Conservation (phyloP, 2,888 invertebrate genomes). For the Cylindroiulus punctatus region DNA sequence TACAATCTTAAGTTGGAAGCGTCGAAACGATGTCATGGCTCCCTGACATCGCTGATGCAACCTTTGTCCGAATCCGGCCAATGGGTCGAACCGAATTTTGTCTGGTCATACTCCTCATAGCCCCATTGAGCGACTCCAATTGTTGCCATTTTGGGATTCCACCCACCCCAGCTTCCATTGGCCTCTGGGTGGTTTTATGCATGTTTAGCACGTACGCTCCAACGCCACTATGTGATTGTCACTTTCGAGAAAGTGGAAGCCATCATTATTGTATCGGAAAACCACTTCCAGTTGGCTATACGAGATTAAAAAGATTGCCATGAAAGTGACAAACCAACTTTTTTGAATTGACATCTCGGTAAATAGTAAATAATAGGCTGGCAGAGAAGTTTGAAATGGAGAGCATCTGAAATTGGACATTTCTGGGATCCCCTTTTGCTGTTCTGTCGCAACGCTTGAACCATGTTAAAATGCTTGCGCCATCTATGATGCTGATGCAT, state of each 20-base stretch:
- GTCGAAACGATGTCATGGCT: neutral
- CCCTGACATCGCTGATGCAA: neutral
- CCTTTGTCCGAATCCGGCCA: constrained; percentile 23
- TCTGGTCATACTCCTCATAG: neutral
- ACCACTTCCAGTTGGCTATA: neutral
- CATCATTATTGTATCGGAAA: neutral
- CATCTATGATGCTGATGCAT: too few species aligned
- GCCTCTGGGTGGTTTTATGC: neutral
- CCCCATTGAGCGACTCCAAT: neutral
- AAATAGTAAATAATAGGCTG: too few species aligned
- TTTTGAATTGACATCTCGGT: neutral
- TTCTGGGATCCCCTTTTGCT: too few species aligned
- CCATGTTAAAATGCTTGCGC: too few species aligned
- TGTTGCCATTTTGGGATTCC: neutral
- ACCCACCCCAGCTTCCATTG: neutral
- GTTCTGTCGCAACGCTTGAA: too few species aligned
- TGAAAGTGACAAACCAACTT: neutral
- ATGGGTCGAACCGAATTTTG: neutral
- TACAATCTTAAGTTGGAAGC: neutral
- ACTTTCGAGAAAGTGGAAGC: neutral
- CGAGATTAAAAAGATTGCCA: neutral
- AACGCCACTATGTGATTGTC: neutral
- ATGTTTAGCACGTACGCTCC: neutral
- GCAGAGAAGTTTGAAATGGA: too few species aligned
- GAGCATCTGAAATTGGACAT: too few species aligned